Evolutionary conservation across 2,797 vertebrate species (phyloP).

Genomic region (Oreortyx pictus): DNA sequence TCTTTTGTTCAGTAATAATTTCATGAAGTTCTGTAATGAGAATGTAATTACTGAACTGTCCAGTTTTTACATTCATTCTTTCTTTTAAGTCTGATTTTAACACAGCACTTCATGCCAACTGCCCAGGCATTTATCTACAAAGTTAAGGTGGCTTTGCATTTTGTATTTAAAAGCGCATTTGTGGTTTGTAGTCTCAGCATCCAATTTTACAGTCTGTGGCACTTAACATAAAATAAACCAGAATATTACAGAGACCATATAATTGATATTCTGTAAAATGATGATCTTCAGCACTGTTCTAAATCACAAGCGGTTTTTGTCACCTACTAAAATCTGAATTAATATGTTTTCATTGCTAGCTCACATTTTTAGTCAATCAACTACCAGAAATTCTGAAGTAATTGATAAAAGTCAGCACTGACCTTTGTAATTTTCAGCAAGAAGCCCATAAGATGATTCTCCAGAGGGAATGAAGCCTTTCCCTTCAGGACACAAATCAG

Average conservation of each 20-base stretch:
- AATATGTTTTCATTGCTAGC: constrained; percentile 1
- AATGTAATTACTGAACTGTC: background rate
- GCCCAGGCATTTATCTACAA: background rate
- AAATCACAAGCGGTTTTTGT: background rate
- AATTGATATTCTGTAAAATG: background rate
- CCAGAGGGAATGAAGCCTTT: constrained; percentile 88
- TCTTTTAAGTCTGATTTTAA: background rate
- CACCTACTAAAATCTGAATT: constrained; percentile 25
- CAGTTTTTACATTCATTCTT: background rate
- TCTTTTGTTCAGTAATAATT: background rate
- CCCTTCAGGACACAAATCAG: constrained; percentile 92
- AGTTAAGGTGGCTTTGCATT: background rate
- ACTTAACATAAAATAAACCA: background rate
- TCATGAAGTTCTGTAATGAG: background rate
- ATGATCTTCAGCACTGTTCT: constrained; percentile 32
- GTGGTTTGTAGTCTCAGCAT: background rate
- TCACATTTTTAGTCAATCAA: constrained; percentile 18
- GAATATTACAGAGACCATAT: background rate
- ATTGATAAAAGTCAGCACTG: constrained; percentile 47
- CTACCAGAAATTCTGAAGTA: background rate
- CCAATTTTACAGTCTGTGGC: background rate
- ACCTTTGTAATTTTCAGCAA: constrained; percentile 87
- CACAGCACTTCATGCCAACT: background rate
- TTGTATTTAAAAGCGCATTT: background rate
- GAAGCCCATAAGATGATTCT: constrained; percentile 81